Conservation (phyloP, 2,888 invertebrate species). For the Exocentrus adspersus region DNA sequence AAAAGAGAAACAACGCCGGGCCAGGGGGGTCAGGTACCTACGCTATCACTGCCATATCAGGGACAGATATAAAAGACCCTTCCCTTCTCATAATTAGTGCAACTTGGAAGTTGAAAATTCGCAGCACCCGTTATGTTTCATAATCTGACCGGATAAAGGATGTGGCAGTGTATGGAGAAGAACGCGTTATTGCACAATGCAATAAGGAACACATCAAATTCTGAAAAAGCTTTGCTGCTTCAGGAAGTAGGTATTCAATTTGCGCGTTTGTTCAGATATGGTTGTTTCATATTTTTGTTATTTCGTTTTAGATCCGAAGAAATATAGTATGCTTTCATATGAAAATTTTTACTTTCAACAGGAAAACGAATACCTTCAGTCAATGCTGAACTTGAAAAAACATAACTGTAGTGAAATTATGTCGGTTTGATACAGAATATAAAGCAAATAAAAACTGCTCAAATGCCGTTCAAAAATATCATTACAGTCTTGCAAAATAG, state of each 20-base stretch:
- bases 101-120: no score
- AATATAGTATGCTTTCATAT: constrained; percentile 49
- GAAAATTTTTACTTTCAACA: constrained; percentile 52
- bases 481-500: no score
- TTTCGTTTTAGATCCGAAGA: constrained; percentile 48
- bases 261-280: background rate
- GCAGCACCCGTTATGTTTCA: no score
- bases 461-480: no score
- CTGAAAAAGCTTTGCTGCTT: constrained; percentile 52
- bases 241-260: constrained; percentile 43
- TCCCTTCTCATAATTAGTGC: no score
- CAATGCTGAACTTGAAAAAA: constrained; percentile 28
- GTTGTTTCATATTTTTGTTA: constrained; percentile 5
- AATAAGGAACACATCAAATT: constrained; percentile 47
- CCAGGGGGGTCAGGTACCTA: no score
- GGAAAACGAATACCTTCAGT: constrained; percentile 47
- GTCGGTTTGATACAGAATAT: background rate
- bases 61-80: no score
- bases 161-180: constrained; percentile 56
- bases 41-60: no score
- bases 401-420: constrained; percentile 5
- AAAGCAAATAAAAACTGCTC: background rate
- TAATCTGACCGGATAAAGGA: no score
- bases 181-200: constrained; percentile 49
- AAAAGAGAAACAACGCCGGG: no score